Conservation (phyloP, 2,113 vertebrate species). For the Romanogobio albipinnatus region DNA sequence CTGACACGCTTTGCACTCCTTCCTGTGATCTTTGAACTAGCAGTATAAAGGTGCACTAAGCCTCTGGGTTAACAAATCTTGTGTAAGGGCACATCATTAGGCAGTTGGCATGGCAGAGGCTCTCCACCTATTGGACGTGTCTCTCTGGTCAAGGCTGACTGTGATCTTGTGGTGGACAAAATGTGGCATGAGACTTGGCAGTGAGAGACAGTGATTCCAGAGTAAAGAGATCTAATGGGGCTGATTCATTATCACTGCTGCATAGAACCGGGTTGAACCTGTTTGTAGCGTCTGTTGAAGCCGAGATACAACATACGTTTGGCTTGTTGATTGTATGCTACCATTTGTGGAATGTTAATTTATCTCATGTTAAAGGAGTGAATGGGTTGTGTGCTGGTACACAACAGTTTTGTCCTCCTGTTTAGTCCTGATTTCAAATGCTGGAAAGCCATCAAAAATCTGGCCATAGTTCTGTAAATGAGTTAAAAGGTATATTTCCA, state of each 20-base stretch:
- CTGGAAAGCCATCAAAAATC: conserved; percentile 27
- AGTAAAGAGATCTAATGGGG: conserved; percentile 32
- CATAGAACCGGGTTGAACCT: conserved; percentile 41
- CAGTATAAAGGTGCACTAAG: background rate
- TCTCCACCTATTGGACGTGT: background rate
- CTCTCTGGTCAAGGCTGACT: conserved; percentile 42
- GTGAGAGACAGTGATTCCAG: conserved; percentile 32
- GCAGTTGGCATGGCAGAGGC: conserved; percentile 32
- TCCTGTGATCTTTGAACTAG: background rate
- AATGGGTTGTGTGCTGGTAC: conserved; percentile 23
- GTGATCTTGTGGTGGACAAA: conserved; percentile 23
- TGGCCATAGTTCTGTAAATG: conserved; percentile 22
- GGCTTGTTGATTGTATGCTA: conserved; percentile 1
- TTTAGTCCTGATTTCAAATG: conserved; percentile 30
- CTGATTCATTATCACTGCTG: conserved; percentile 39
- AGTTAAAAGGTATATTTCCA: conserved; percentile 26
- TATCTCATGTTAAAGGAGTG: background rate
- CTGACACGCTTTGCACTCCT: background rate
- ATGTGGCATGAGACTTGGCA: conserved; percentile 41
- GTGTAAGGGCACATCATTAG: conserved; percentile 38
- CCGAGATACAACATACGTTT: conserved; percentile 17
- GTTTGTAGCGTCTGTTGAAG: conserved; percentile 24
- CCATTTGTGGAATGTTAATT: conserved; percentile 29
- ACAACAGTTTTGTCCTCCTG: conserved; percentile 14
- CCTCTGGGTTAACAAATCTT: conserved; percentile 15